Conservation (phyloP, 1,140 invertebrate species). For the Calephelis virginiensis region DNA sequence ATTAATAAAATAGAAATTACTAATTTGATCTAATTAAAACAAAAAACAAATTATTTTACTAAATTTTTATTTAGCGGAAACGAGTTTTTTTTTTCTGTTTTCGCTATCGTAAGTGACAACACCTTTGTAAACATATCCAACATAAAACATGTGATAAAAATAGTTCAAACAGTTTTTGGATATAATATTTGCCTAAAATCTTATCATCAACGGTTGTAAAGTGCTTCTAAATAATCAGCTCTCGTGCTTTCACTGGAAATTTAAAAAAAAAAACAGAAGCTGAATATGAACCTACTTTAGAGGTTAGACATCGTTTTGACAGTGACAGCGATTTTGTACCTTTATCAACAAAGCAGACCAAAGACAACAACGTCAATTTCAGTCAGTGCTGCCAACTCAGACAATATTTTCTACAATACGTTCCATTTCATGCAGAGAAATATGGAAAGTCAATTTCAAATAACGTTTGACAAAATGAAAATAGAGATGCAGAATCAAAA, state of each 20-base stretch:
- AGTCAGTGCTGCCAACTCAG: too few species aligned
- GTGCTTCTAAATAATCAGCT: background rate
- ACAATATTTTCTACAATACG: background rate
- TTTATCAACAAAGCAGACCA: too few species aligned
- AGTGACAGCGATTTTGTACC: too few species aligned
- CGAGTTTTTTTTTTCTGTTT: background rate
- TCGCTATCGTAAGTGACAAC: background rate
- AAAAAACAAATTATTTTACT: too few species aligned
- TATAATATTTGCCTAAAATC: background rate
- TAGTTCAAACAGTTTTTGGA: background rate
- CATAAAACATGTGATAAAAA: background rate
- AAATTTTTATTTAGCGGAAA: too few species aligned
- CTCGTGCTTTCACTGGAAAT: background rate
- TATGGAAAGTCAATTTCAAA: slow-evolving; percentile 31
- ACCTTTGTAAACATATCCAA: background rate
- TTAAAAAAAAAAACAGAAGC: background rate
- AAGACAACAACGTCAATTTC: too few species aligned
- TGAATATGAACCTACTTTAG: too few species aligned
- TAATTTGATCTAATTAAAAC: too few species aligned
- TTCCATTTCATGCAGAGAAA: slow-evolving; percentile 17
- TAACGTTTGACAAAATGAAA: slow-evolving; percentile 33
- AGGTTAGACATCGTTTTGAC: too few species aligned
- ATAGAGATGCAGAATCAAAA: slow-evolving; percentile 29
- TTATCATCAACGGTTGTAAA: background rate
- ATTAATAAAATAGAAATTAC: too few species aligned